Conservation (phyloP, 2,113 vertebrate genomes). For the Oncorhynchus gorbuscha region DNA sequence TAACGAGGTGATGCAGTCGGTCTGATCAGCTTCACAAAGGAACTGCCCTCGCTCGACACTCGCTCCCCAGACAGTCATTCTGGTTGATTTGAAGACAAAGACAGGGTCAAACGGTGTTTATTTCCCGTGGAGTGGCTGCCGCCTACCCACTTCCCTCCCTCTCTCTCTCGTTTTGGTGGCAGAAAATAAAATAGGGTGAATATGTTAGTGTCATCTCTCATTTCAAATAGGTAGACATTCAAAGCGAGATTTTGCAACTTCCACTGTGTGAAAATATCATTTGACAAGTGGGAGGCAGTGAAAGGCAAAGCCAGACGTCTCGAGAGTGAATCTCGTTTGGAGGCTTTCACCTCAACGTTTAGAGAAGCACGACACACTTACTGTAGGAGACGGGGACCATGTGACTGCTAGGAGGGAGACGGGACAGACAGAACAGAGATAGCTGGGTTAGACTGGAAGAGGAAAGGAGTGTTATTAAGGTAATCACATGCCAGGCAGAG, state of each 20-base stretch:
- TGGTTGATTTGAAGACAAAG: constrained; percentile 39
- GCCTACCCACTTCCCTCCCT: constrained; percentile 3
- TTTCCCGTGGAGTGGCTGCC: constrained; percentile 36
- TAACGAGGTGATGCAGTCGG: constrained; percentile 16
- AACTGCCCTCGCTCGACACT: not conserved
- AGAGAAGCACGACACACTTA: constrained; percentile 19
- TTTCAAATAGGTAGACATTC: constrained; percentile 71
- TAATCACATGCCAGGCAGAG: constrained; percentile 60
- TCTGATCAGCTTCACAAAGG: constrained; percentile 21
- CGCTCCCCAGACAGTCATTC: constrained; percentile 21
- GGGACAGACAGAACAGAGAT: constrained; percentile 33
- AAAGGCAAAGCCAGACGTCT: constrained; percentile 64
- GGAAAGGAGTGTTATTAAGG: constrained; percentile 59
- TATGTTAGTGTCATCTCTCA: constrained; percentile 70
- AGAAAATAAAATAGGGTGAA: constrained; percentile 63
- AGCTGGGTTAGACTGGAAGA: constrained; percentile 40
- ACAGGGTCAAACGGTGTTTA: constrained; percentile 41
- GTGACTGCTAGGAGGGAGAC: constrained; percentile 23
- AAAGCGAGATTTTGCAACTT: constrained; percentile 63
- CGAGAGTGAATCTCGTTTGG: constrained; percentile 55
- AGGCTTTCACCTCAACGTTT: constrained; percentile 60
- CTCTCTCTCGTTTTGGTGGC: constrained; percentile 28
- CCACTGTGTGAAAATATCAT: constrained; percentile 62
- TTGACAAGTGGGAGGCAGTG: constrained; percentile 54
- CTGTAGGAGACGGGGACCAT: not conserved